phyloP scores from a whole-genome alignment of 2,113 vertebrate genomes.

The Entelurus aequoreus region DNA sequence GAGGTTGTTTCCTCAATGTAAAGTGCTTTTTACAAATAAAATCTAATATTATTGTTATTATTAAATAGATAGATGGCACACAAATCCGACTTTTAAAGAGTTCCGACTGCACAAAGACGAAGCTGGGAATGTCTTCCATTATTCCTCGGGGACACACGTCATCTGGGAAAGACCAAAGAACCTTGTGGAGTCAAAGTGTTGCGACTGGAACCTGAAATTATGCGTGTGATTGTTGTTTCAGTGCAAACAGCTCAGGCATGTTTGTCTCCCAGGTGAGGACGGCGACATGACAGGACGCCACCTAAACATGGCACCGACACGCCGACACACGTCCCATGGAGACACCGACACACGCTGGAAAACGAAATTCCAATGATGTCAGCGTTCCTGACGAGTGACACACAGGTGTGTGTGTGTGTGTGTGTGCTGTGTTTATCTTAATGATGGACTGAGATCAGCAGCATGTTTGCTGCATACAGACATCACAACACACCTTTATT shows the following conservation, averaged over 20 bases:
- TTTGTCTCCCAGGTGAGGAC: constrained; percentile 11
- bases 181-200: no score
- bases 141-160: no score
- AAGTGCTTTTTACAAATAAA: no score
- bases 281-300: constrained; percentile 28
- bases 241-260: constrained; percentile 9
- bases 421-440: constrained; percentile 33
- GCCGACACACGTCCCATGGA: constrained; percentile 32
- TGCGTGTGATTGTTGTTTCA: constrained; percentile 18
- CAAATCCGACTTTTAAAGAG: no score
- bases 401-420: constrained; percentile 15
- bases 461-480: constrained; percentile 24
- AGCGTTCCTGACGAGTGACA: constrained; percentile 28
- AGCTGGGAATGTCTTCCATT: no score
- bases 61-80: no score
- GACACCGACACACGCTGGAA: constrained; percentile 12
- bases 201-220: no score
- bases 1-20: no score
- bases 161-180: no score
- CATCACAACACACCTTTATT: background rate
- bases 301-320: constrained; percentile 28
- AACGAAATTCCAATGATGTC: constrained; percentile 43
- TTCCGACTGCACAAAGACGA: no score
- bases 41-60: no score
- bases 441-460: constrained; percentile 15